Base-by-base conservation (phyloP, 1,140 invertebrate species). In the Drosophila lacertosa region DNA sequence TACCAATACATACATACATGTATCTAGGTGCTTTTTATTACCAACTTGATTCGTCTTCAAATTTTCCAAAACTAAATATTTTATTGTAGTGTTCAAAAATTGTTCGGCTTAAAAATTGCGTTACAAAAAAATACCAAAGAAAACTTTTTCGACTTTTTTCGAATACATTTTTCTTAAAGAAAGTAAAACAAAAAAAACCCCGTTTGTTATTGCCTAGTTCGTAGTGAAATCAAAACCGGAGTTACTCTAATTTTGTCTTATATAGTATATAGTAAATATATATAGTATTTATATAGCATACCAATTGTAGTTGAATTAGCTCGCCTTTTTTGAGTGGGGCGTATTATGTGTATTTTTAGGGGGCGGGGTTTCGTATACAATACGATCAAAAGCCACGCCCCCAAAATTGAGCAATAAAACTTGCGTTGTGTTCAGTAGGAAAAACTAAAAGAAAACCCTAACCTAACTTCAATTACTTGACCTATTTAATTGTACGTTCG, bases 151-250 rank as follows among this genome's bases (percentile, higher is more conserved):
- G 55, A 73, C 66, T 68, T 67, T 66, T 70, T 73, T 73, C 74
- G 63, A 78, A 63, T 75, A 39, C 20, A 53, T 72, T 75, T 84
- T 84, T 84, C 81, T 84, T 54, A 74, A 86, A 84, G 80, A 86
- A 84, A 84, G 59, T 80, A 86, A 80, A 86, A 84, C 13, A 86
- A 84, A 84, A 55, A 77, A 86, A 80, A 86, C 86, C 13, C 57
- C 35, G 35, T 63, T 76, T 81, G 72, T 86, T 81, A 80, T 80
- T 76, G 68, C 54, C 58, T 66, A 45, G 29, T 54, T 54, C 22
- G 54, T 68, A 62, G 63, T 55, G 35, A 35, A 70, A 57, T 65
- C 51, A 74, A 60, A 74, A 75, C 29, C 50, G 73, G 63, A 83
- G 80, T 79, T 75, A 84, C 63, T 76, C 77, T 83, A 62, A 58